Evolutionary conservation across 2,113 vertebrate species (phyloP), one percentile per base, ranked within the genome.

Genomic region (Xiphophorus couchianus): DNA sequence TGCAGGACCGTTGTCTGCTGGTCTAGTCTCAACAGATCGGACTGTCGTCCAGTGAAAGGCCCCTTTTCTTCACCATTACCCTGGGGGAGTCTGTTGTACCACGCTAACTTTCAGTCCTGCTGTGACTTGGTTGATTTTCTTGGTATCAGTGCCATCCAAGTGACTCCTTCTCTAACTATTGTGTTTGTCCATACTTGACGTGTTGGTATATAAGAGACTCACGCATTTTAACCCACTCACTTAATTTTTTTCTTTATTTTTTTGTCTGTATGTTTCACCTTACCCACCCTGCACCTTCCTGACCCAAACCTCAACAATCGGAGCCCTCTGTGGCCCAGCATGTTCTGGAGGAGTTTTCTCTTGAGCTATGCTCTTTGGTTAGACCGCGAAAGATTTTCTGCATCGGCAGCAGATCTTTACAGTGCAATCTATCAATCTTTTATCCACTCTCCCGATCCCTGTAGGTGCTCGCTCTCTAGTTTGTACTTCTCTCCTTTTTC

Each of bases 171-270:
- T 92, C 79, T 93, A 87, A 86, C 89, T 84, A 83, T 86, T 78
- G 89, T 94, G 90, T 92, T 91, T 87, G 90, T 94, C 85, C 85
- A 89, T 88, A 83, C 81, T 93, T 84, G 78, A 76, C 92, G 89
- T 92, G 90, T 93, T 88, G 78, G 84, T 93, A 90, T 92, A 86
- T 86, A 88, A 87, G 83, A 90, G 85, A 92, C 90, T 92, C 89
- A 89, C 86, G 87, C 77, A 88, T 86, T 87, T 85, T 77, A 80
- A 65, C 67, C 80, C 76, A 76, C 70, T 78, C 80, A 51, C 84
- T 69, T 51, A 0, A 37, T 37, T 37, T 11, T 35, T 35, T 35
- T 35, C 10, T 35, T 35, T 33, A 7, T 1, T 13, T 14, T 48
- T 48, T 48, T 84, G 74, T 90, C 69, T 81, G 66, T 90, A 73